phyloP scores from a whole-genome alignment of 2,113 vertebrate species.

The Electrona antarctica region DNA sequence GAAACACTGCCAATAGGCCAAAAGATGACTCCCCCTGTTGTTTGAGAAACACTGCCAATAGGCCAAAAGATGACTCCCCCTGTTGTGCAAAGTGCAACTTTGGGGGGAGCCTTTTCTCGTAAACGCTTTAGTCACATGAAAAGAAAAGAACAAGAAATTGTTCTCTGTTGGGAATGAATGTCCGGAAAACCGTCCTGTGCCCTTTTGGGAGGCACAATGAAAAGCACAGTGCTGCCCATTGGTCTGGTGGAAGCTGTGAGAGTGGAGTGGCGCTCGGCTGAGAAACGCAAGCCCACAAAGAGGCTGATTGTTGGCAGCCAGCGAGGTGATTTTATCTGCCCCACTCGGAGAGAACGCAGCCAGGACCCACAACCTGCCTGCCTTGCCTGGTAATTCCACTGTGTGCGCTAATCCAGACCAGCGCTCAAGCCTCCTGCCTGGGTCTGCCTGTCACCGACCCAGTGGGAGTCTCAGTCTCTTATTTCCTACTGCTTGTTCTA shows the following conservation, averaged over 20 bases:
- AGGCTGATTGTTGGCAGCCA: constrained; percentile 65
- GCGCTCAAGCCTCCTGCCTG: constrained; percentile 20
- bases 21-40: constrained; percentile 37
- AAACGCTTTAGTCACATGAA: constrained; percentile 39
- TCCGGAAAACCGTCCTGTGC: constrained; percentile 66
- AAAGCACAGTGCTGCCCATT: constrained; percentile 71
- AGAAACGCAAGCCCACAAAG: constrained; percentile 75
- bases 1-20: no score
- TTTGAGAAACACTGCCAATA: no score
- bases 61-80: constrained; percentile 25
- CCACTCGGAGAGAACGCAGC: constrained; percentile 40
- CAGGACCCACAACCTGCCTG: neutral
- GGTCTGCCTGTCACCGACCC: constrained; percentile 7
- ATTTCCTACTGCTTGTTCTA: no score
- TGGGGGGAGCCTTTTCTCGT: constrained; percentile 44
- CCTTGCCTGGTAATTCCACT: constrained; percentile 56
- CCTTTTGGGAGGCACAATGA: constrained; percentile 78
- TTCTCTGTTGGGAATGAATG: constrained; percentile 45
- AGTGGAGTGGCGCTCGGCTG: constrained; percentile 54
- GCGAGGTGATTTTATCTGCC: constrained; percentile 65
- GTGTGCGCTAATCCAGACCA: constrained; percentile 55
- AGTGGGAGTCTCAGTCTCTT: no score
- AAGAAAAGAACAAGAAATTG: constrained; percentile 23
- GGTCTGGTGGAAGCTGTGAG: constrained; percentile 56
- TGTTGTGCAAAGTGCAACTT: constrained; percentile 46